Evolutionary conservation across 2,888 invertebrate species (phyloP), one percentile per base, ranked within the genome.

Genomic region (Mythimna lalbum): DNA sequence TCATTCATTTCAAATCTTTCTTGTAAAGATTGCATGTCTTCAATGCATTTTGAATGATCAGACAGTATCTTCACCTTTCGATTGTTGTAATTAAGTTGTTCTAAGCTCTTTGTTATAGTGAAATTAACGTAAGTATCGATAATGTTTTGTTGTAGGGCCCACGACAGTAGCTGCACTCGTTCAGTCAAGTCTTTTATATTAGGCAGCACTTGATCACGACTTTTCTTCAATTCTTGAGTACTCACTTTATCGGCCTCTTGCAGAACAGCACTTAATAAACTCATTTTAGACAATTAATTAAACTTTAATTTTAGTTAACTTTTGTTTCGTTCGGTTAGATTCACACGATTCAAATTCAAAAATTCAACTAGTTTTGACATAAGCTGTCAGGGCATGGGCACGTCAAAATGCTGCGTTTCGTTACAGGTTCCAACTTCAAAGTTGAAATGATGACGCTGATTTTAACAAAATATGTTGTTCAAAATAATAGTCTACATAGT

Each of bases 101-200:
- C 95, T 64, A 96, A 88, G 63, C 93, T 95, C 81, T 94, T 95
- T 0, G 95, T 93, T 27, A 91, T 86, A 2, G 91, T 89, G 69
- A 89, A 95, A 87, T 93, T 92, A 39, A 92, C 89, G 71, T 92
- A 92, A 3, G 91, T 90, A 80, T 96, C 95, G 9, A 92, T 88
- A 21, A 95, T 89, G 77, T 92, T 92, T 83, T 95, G 94, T 76
- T 95, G 94, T 73, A 96, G 87, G 68, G 92, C 91, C 90, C 93
- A 95, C 27, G 94, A 92, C 61, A 96, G 81, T 84, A 94, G 89
- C 86, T 95, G 93, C 23, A 93, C 84, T 76, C 92, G 88, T 84
- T 96, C 95, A 1, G 86, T 89, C 9, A 94, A 69, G 71, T 95
- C 94, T 89, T 91, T 92, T 70, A 95, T 50, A 68, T 85, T 87